Conservation (phyloP, 2,113 vertebrate species). For the Takifugu bimaculatus region DNA sequence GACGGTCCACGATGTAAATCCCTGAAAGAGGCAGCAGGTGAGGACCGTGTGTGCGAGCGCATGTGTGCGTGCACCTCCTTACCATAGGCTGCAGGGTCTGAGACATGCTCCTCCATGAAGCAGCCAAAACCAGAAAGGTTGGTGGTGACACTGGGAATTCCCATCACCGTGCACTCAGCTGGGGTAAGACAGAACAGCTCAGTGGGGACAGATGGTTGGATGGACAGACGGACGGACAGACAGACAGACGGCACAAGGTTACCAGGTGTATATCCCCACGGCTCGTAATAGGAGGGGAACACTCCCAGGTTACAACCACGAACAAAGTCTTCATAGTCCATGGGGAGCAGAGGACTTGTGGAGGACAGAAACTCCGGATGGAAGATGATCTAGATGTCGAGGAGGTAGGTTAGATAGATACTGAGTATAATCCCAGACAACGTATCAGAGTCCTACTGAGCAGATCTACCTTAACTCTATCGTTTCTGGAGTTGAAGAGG, state of each 20-base stretch:
- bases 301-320: conserved; percentile 95
- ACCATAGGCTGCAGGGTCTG: conserved; percentile 94
- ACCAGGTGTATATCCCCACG: conserved; percentile 98
- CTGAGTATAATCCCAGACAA: background rate
- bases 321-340: conserved; percentile 98
- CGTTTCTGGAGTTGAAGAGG: conserved; percentile 89
- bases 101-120: conserved; percentile 95
- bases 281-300: conserved; percentile 97
- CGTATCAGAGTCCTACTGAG: no score
- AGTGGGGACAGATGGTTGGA: no score
- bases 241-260: background rate
- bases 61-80: background rate
- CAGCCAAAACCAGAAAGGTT: conserved; percentile 97
- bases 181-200: conserved; percentile 5
- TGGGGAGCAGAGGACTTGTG: conserved; percentile 90
- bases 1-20: conserved; percentile 92
- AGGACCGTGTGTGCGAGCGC: background rate
- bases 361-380: conserved; percentile 98
- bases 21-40: conserved; percentile 64
- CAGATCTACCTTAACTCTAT: conserved; percentile 86
- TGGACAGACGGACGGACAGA: no score
- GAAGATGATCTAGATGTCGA: conserved; percentile 80
- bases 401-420: background rate
- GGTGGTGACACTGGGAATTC: conserved; percentile 96
- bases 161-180: conserved; percentile 98